These are phyloP conservation scores for Escarpia spicata DNA, from an alignment of 2,888 invertebrate species.

Conservation along the genomic window DNA sequence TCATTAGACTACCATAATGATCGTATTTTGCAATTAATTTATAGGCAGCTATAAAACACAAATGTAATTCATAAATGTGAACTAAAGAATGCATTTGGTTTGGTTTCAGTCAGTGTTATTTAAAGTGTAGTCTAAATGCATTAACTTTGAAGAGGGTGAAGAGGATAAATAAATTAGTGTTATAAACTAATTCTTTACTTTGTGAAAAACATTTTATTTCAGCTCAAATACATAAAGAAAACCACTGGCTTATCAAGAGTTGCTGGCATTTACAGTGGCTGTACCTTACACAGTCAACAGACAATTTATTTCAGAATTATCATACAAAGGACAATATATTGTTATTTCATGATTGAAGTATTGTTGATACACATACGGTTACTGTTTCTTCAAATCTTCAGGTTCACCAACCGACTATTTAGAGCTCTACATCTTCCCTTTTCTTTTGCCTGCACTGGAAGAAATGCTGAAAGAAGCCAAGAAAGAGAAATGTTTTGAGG, in stretches of 20 bases:
- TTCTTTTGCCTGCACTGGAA: slow-evolving; percentile 62
- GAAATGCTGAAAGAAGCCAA: slow-evolving; percentile 63
- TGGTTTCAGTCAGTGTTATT: too few relatives aligned
- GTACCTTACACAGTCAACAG: neutral
- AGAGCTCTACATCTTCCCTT: slow-evolving; percentile 63
- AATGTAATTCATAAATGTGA: too few relatives aligned
- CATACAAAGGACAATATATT: neutral
- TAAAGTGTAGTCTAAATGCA: too few relatives aligned
- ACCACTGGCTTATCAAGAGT: neutral
- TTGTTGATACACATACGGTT: neutral
- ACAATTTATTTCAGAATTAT: neutral
- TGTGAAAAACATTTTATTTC: too few relatives aligned
- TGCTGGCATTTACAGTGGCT: neutral
- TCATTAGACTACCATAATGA: too few relatives aligned
- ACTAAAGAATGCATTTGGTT: too few relatives aligned
- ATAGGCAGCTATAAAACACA: too few relatives aligned
- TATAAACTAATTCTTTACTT: too few relatives aligned
- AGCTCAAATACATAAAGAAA: neutral
- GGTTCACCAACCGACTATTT: slow-evolving; percentile 62
- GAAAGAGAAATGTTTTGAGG: slow-evolving; percentile 64
- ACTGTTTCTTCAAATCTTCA: slow-evolving; percentile 38
- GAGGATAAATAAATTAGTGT: too few relatives aligned
- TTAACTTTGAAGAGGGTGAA: too few relatives aligned
- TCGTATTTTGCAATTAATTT: too few relatives aligned
- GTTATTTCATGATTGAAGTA: neutral